Conservation (phyloP, 2,888 invertebrate species). For the Myopa tessellatipennis region DNA sequence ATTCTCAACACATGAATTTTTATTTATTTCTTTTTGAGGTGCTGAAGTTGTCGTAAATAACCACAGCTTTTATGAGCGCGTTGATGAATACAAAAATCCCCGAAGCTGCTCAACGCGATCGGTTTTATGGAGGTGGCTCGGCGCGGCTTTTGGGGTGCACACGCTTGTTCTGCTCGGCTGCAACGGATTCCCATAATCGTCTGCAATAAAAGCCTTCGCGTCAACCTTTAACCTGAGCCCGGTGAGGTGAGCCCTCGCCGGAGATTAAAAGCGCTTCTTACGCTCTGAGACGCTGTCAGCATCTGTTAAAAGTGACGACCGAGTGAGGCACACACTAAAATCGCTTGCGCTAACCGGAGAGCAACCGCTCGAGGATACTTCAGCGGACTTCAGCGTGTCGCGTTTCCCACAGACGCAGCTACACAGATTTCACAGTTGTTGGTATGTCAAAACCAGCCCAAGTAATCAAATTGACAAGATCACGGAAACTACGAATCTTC, state of each 20-base stretch:
- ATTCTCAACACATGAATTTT: background rate
- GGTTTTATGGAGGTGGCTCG: background rate
- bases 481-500: background rate
- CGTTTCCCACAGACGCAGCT: background rate
- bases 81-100: background rate
- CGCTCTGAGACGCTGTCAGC: constrained; percentile 29
- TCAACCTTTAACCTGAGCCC: background rate
- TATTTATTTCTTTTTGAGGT: background rate
- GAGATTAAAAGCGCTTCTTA: constrained; percentile 6
- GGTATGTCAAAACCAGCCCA: constrained; percentile 18
- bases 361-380: background rate
- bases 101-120: background rate
- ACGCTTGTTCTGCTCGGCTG: too few relatives aligned
- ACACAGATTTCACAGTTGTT: background rate
- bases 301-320: constrained; percentile 29
- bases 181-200: background rate
- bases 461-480: constrained; percentile 36
- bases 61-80: background rate
- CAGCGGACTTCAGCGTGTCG: background rate
- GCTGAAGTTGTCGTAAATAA: constrained; percentile 6
- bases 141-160: too few relatives aligned
- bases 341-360: background rate
- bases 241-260: background rate
- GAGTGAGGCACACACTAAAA: constrained; percentile 2
- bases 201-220: background rate